Base-by-base conservation (phyloP, 1,140 invertebrate genomes). In the Drosophila eugracilis region DNA sequence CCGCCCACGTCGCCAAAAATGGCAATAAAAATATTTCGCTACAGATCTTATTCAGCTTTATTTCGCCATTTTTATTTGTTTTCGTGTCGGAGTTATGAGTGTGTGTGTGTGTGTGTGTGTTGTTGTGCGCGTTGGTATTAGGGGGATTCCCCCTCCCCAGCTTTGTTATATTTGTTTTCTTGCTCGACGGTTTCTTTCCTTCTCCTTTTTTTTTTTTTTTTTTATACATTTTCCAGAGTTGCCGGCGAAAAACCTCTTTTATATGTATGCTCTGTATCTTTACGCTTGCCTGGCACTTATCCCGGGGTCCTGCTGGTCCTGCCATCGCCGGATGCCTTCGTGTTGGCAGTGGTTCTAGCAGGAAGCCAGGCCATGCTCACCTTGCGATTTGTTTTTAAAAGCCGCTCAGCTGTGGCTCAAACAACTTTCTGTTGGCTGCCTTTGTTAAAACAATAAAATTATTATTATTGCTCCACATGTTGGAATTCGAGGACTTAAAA, bases 381-480 rank as follows among this genome's bases (percentile, higher is more conserved):
- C 83, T 67, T 83, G 54, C 83, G 83, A 88, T 88, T 88, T 88
- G 83, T 88, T 88, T 88, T 88, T 88, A 88, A 88, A 88, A 88
- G 83, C 83, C 83, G 83, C 83, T 88, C 83, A 88, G 83, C 83
- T 88, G 83, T 88, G 83, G 83, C 83, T 88, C 78, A 88, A 88
- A 75, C 85, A 88, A 88, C 83, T 88, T 88, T 88, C 78, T 75
- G 83, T 86, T 81, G 79, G 77, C 77, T 88, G 86, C 83, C 83
- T 88, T 81, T 88, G 83, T 88, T 88, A 88, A 88, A 88, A 88
- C 83, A 88, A 88, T 88, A 88, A 88, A 88, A 88, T 88, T 88
- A 88, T 88, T 88, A 88, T 88, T 88, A 88, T 88, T 88, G 83
- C 83, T 88, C 66, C 83, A 88, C 83, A 88, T 88, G 83, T 86